Evolutionary conservation across 2,113 vertebrate species (phyloP).

Genomic region (Brachyhypopomus occidentalis): DNA sequence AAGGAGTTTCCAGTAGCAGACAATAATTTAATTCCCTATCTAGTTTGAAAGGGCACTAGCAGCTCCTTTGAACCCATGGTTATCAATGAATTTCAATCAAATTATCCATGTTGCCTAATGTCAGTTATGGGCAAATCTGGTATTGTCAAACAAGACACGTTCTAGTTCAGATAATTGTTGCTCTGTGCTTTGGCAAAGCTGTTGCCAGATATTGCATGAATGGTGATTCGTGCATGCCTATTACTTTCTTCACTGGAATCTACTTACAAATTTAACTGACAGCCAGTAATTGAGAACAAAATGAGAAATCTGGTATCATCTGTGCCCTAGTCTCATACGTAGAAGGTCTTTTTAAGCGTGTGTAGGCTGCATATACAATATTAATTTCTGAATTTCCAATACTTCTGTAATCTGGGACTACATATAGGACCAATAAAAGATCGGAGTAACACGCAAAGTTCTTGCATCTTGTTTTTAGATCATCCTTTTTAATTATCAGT

Average conservation of each 20-base stretch:
- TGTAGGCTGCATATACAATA: neutral
- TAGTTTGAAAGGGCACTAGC: constrained; percentile 11
- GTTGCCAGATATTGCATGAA: neutral
- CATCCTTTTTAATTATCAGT: constrained; percentile 68
- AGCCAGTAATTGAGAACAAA: constrained; percentile 11
- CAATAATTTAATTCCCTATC: constrained; percentile 20
- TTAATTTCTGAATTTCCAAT: neutral
- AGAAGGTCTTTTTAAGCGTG: neutral
- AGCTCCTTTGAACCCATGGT: constrained; percentile 13
- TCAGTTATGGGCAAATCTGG: neutral
- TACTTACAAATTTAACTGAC: constrained; percentile 11
- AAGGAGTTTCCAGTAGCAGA: constrained; percentile 18
- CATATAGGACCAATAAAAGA: constrained; percentile 1
- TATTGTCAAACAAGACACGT: neutral
- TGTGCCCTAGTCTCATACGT: neutral
- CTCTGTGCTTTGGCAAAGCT: neutral
- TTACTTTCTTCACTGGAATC: constrained; percentile 13
- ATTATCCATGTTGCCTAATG: neutral
- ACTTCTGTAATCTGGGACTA: neutral
- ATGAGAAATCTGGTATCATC: neutral
- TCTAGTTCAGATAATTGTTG: neutral
- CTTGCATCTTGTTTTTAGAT: constrained; percentile 42
- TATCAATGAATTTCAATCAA: neutral
- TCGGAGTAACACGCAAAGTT: constrained; percentile 32
- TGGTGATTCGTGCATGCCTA: neutral